Conservation (phyloP, 2,113 vertebrate genomes). For the Carassius carassius region DNA sequence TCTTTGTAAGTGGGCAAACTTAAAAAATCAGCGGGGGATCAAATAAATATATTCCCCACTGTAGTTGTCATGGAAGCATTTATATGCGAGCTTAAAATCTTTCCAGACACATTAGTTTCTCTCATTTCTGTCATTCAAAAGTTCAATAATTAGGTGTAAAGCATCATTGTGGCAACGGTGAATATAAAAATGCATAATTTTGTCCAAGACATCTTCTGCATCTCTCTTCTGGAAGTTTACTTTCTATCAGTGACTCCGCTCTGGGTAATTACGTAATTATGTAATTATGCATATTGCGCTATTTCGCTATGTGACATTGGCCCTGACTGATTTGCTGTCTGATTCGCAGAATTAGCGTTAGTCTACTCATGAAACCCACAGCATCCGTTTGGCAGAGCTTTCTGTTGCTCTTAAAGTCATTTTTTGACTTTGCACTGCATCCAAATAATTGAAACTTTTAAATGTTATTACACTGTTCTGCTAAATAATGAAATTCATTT, state of each 20-base stretch:
- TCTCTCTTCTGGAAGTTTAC: not conserved
- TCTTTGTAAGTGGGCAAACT: too few relatives aligned
- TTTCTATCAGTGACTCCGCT: not conserved
- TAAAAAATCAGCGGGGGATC: too few relatives aligned
- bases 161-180: not conserved
- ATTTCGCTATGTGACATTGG: not conserved
- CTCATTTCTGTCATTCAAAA: not conserved
- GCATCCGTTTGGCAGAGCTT: not conserved
- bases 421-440: not conserved
- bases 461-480: not conserved
- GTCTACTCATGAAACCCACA: not conserved
- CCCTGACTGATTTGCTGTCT: not conserved
- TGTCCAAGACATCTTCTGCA: not conserved
- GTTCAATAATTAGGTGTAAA: not conserved
- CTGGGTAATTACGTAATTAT: conserved; percentile 6
- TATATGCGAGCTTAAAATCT: not conserved
- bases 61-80: conserved; percentile 4
- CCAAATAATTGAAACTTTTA: not conserved
- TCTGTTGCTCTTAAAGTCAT: not conserved
- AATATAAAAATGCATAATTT: not conserved
- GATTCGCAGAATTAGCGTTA: not conserved
- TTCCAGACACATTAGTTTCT: conserved; percentile 9
- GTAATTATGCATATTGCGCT: conserved; percentile 8
- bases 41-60: too few relatives aligned
- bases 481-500: not conserved